Evolutionary conservation across 92 coral and sea anemone genomes (phyloP), one percentile per base, ranked within the genome.

Genomic region (Ricordea florida): DNA sequence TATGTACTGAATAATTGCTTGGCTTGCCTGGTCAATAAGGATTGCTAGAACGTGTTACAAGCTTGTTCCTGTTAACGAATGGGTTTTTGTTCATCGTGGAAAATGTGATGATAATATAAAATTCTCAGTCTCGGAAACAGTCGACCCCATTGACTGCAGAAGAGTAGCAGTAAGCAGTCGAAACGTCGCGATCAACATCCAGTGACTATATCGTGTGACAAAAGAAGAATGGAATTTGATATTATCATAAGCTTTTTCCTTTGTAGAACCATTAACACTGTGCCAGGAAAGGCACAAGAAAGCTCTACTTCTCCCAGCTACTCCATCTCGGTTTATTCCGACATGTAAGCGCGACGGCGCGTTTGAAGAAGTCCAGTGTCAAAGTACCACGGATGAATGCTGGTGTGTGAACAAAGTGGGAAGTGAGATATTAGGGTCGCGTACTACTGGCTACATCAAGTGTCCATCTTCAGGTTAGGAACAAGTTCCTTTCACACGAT

Each of bases 321-420:
- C 77, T 32, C 57, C 79, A n/a, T 57, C 29, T 1, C 52, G 38
- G 10, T 48, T 58, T 30, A 84, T 81, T 21, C 92, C 97, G 6
- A 58, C 79, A 8, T 94, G 98, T 61, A 83, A 82, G 49, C 59
- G 53, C 5, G 90, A 91, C 43, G 98, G 98, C 2, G 44, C 80
- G 17, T 94, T 83, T 58, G 86, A 89, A 28, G 94, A 89, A 61
- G 89, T 94, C 5, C 98, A 94, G 71, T 94, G 98, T 60, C 78
- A 82, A 81, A 82, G 37, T 25, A 66, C 48, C 6, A 43, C 60
- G 9, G 58, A 81, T 5, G 51, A 77, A 30, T 94, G 98, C 28
- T 94, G 98, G 98, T 94, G 98, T 60, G 98, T 94, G 8, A 87
- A 81, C 44, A 46, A 61, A 22, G 74, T 47, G 16, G 98, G 98